A percentile compares a stretch with the other conserved stretches of the same genome.
Conservation (phyloP, 2,113 vertebrate genomes). For the Psephotus haematonotus region DNA sequence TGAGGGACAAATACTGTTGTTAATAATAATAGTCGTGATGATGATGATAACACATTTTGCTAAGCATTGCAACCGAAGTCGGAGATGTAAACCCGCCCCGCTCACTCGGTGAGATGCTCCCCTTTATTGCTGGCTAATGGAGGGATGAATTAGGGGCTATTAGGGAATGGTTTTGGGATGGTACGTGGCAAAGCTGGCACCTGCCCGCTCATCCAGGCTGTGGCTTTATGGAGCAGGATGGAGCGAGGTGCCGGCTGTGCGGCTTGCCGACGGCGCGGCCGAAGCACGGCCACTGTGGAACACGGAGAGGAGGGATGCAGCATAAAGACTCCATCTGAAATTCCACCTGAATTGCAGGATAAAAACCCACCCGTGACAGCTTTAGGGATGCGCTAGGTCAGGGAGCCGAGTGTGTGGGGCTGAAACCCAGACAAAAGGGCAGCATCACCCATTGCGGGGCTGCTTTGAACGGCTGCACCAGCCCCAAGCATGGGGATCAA, state of each 20-base stretch:
- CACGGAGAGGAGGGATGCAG: not conserved
- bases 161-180: not conserved
- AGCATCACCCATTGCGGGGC: not conserved
- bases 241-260: conserved; percentile 2
- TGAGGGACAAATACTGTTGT: conserved; percentile 44
- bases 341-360: conserved; percentile 8
- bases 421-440: not conserved
- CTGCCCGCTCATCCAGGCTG: not conserved
- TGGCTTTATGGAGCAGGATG: conserved; percentile 40
- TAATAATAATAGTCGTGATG: not conserved
- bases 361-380: not conserved
- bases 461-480: not conserved
- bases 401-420: not conserved
- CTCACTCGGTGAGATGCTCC: not conserved
- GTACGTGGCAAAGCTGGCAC: conserved; percentile 8
- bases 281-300: not conserved
- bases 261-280: not conserved
- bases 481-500: fast-evolving
- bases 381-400: not conserved
- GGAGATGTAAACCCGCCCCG: not conserved
- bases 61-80: not conserved
- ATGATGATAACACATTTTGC: not conserved
- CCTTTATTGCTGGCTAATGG: conserved; percentile 27
- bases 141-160: conserved; percentile 50
- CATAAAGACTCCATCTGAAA: conserved; percentile 25